phyloP scores from a whole-genome alignment of 2,797 vertebrate genomes.

The Channa striata region DNA sequence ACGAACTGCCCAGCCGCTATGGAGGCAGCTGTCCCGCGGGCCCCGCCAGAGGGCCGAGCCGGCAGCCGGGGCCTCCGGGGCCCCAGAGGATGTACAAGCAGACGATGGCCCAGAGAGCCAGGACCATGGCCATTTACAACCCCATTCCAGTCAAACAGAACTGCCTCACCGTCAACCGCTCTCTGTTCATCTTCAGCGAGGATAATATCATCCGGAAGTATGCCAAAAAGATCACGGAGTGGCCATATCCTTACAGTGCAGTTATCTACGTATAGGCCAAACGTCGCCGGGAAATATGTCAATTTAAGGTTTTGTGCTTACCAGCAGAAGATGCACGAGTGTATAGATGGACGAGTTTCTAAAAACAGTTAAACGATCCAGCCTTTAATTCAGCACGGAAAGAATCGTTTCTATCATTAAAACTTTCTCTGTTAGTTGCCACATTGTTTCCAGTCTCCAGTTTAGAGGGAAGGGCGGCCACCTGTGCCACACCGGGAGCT shows the following conservation, averaged over 20 bases:
- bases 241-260: conserved; percentile 94
- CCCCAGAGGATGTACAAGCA: conserved; percentile 93
- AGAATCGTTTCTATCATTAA: not conserved
- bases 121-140: conserved; percentile 99
- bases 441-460: conserved; percentile 8
- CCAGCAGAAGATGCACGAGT: not conserved
- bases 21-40: conserved; percentile 88
- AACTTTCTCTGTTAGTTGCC: conserved; percentile 29
- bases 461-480: not conserved
- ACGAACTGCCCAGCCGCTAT: conserved; percentile 91
- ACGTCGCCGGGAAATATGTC: conserved; percentile 5
- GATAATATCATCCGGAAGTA: conserved; percentile 98
- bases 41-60: conserved; percentile 83
- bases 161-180: conserved; percentile 97
- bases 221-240: conserved; percentile 98
- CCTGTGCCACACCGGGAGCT: not conserved
- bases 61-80: conserved; percentile 86
- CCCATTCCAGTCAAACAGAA: conserved; percentile 97
- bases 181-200: conserved; percentile 98
- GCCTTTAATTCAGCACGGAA: not conserved
- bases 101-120: conserved; percentile 95
- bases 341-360: not conserved
- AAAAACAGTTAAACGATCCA: rapidly evolving
- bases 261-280: not conserved
- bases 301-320: not conserved